These are phyloP conservation scores for Triops cancriformis DNA, from an alignment of 1,140 invertebrate species.

Conservation along the genomic window DNA sequence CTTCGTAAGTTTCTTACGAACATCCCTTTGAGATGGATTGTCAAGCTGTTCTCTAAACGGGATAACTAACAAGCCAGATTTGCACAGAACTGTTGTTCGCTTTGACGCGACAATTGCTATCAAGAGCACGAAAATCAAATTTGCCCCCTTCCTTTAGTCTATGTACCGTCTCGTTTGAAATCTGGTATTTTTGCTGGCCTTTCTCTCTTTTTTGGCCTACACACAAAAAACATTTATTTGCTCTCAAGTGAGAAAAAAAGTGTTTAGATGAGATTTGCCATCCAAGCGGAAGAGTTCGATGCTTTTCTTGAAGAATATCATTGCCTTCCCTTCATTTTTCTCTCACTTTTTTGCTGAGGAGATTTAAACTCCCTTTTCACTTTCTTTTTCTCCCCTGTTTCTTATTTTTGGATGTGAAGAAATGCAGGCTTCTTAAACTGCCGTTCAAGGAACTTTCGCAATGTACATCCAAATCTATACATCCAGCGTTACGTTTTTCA, in stretches of 20 bases:
- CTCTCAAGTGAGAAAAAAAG: not conserved
- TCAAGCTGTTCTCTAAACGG: not conserved
- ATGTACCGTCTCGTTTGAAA: not conserved
- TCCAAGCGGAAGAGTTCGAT: not conserved
- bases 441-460: not conserved
- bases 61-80: not conserved
- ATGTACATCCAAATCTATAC: not conserved
- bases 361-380: not conserved
- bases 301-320: conserved; percentile 1
- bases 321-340: not conserved
- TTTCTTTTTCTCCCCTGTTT: not conserved
- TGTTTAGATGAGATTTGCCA: conserved; percentile 5
- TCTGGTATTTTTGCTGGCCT: not conserved
- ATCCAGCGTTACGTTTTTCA: not conserved
- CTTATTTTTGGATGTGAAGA: not conserved
- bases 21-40: not conserved
- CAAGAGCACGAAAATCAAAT: not conserved
- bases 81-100: not conserved
- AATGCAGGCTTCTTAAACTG: not conserved
- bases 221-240: not conserved
- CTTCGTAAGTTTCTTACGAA: not conserved
- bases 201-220: not conserved
- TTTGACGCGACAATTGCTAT: not conserved
- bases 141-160: not conserved
- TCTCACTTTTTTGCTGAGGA: not conserved